Percentiles rank a stretch among this genome's conserved stretches.
Conservation (phyloP, 2,888 invertebrate genomes). For the Thelaira solivaga region DNA sequence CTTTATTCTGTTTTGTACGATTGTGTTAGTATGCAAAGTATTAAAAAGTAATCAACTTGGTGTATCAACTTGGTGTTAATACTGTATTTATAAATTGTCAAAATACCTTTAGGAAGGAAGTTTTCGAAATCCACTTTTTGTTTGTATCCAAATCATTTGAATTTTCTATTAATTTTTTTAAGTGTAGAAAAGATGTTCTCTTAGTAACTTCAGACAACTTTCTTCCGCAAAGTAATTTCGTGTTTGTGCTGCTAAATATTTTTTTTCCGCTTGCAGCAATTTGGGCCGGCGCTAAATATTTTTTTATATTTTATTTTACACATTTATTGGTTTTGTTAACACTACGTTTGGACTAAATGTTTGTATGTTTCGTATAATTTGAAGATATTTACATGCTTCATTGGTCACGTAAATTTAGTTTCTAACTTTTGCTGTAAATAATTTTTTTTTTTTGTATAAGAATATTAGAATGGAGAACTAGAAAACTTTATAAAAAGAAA, state of each 20-base stretch:
- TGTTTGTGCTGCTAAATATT: slow-evolving; percentile 33
- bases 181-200: too few relatives aligned
- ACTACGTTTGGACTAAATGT: slow-evolving; percentile 8
- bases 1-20: too few relatives aligned
- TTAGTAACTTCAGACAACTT: too few relatives aligned
- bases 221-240: too few relatives aligned
- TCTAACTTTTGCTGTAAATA: slow-evolving; percentile 18
- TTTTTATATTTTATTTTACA: slow-evolving; percentile 21
- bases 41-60: too few relatives aligned
- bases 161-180: too few relatives aligned
- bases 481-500: background rate
- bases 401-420: slow-evolving; percentile 52
- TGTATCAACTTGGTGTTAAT: too few relatives aligned
- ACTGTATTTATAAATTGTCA: too few relatives aligned
- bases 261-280: slow-evolving; percentile 8
- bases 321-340: slow-evolving; percentile 31
- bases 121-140: too few relatives aligned
- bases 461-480: background rate
- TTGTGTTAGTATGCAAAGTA: too few relatives aligned
- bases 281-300: slow-evolving; percentile 8
- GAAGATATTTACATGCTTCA: slow-evolving; percentile 57
- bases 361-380: slow-evolving; percentile 9
- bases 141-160: too few relatives aligned
- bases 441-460: background rate
- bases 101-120: too few relatives aligned